Conservation (phyloP, 2,888 invertebrate species). For the Tipula confusa region DNA sequence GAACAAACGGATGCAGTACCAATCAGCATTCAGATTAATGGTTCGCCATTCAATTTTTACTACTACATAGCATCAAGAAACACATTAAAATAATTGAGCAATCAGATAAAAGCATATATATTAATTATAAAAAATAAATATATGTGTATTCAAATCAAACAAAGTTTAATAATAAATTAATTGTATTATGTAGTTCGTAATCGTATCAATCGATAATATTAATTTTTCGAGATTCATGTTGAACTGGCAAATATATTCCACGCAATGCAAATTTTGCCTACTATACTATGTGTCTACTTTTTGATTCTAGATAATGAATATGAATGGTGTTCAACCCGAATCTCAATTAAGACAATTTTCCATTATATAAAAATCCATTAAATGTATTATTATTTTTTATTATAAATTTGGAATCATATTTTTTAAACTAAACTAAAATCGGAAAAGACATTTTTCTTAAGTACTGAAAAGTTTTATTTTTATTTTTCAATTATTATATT, state of each 20-base stretch:
- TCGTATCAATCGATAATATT: not conserved
- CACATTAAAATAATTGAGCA: slow-evolving; percentile 9
- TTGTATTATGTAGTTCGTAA: not conserved
- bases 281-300: not conserved
- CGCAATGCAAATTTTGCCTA: not conserved
- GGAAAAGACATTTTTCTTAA: slow-evolving; percentile 5
- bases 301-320: not conserved
- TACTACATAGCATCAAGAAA: not conserved
- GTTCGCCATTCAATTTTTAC: not conserved
- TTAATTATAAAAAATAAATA: not conserved
- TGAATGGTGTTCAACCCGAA: not conserved
- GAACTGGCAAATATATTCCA: not conserved
- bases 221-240: not conserved
- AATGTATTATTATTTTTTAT: not conserved
- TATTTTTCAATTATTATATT: not conserved
- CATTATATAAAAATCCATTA: not conserved
- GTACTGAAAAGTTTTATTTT: not conserved
- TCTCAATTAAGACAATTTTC: not conserved
- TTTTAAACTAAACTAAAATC: not conserved
- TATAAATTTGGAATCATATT: not conserved
- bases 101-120: not conserved
- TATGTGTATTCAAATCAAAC: not conserved
- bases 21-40: not conserved
- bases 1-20: not conserved
- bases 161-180: not conserved